Conservation (phyloP, 2,113 vertebrate species). For the Phylloscopus whistleri region DNA sequence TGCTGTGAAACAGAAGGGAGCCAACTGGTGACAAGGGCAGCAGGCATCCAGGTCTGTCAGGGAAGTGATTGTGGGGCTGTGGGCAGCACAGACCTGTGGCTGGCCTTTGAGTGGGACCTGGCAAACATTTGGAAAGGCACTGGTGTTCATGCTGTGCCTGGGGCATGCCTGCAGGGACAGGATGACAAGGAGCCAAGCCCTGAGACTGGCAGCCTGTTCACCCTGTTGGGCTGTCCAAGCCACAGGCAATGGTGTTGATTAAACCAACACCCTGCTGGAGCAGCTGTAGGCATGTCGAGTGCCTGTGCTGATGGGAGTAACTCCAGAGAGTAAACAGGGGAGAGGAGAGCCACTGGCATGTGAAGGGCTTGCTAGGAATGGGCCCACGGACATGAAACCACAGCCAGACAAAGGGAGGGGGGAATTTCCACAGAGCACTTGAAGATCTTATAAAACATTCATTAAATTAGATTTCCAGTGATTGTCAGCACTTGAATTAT, state of each 20-base stretch:
- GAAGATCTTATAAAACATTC: not conserved
- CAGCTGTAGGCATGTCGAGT: slow-evolving; percentile 1
- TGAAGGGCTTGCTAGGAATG: slow-evolving; percentile 6
- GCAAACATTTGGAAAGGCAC: not conserved
- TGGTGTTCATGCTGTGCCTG: not conserved
- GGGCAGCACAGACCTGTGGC: not conserved
- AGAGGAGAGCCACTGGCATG: slow-evolving; percentile 17
- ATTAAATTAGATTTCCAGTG: slow-evolving; percentile 14
- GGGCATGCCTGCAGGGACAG: not conserved
- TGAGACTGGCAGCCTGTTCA: not conserved
- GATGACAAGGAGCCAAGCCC: not conserved
- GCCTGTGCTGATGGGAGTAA: not conserved
- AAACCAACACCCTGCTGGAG: slow-evolving; percentile 2
- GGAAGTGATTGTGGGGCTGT: accelerated
- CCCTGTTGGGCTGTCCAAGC: not conserved
- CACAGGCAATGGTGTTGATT: not conserved
- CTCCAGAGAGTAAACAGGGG: slow-evolving; percentile 13
- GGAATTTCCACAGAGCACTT: slow-evolving; percentile 27
- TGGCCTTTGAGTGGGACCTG: not conserved
- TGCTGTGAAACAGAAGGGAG: not conserved
- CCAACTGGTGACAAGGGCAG: accelerated
- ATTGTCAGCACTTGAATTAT: slow-evolving; percentile 40
- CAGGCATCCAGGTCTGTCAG: not conserved
- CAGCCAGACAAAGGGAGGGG: not conserved
- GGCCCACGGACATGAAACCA: not conserved